Percentiles rank a stretch among this genome's conserved stretches.
Conservation (phyloP, 2,888 invertebrate genomes). For the Diadromus collaris region DNA sequence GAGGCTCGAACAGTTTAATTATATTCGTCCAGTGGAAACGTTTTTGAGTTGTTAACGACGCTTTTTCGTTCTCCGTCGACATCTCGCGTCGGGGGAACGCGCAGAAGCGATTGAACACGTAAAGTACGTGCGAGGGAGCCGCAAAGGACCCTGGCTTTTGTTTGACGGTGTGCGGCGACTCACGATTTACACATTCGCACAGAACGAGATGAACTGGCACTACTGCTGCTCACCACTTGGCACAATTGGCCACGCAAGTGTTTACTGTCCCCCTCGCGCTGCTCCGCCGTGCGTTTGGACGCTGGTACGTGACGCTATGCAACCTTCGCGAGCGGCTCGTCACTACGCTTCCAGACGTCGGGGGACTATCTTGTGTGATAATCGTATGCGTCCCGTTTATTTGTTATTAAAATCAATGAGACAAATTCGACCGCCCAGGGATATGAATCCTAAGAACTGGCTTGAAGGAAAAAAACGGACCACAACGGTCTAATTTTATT, state of each 20-base stretch:
- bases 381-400: conserved; percentile 32
- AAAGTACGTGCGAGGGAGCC: conserved; percentile 2
- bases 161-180: conserved; percentile 2
- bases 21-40: not conserved
- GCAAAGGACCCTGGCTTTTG: conserved; percentile 1
- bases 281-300: conserved; percentile 37
- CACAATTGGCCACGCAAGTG: conserved; percentile 78
- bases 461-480: not conserved
- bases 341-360: conserved; percentile 59
- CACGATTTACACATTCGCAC: conserved; percentile 46
- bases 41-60: conserved; percentile 17
- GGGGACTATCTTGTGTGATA: conserved; percentile 39
- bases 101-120: conserved; percentile 41
- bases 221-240: conserved; percentile 72
- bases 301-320: conserved; percentile 77
- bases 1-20: not conserved
- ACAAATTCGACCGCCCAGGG: not conserved
- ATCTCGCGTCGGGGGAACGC: conserved; percentile 22
- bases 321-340: conserved; percentile 67
- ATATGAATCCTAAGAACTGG: not conserved
- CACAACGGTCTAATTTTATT: not conserved
- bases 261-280: conserved; percentile 77
- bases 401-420: not conserved
- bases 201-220: conserved; percentile 62
- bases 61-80: too few relatives aligned